These are phyloP conservation scores for Phrynocephalus guinanensis DNA, from an alignment of 2,797 vertebrate species.

Conservation along the genomic window DNA sequence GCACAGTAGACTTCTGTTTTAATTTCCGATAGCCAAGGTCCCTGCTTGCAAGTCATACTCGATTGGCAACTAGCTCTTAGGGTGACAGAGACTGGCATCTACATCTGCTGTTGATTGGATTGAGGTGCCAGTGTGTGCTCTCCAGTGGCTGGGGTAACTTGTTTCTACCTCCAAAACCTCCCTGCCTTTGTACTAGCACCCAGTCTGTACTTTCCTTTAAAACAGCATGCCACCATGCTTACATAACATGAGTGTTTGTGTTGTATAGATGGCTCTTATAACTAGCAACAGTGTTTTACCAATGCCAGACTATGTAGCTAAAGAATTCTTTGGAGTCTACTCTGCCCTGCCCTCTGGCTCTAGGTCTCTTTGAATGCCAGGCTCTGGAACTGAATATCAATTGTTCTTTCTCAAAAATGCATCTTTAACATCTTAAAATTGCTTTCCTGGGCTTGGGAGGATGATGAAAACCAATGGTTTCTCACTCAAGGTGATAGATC, in stretches of 20 bases:
- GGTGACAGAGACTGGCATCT: not conserved
- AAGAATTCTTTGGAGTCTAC: not conserved
- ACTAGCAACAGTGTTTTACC: not conserved
- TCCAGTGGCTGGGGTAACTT: too few relatives aligned
- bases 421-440: not conserved
- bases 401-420: not conserved
- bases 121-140: not conserved
- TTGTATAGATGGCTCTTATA: not conserved
- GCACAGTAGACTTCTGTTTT: not conserved
- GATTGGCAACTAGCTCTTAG: not conserved
- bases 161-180: not conserved
- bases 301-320: not conserved
- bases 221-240: not conserved
- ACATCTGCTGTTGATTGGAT: not conserved
- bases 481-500: not conserved
- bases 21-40: not conserved
- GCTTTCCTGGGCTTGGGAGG: not conserved
- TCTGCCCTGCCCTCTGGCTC: not conserved
- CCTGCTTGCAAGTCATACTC: not conserved
- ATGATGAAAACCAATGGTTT: not conserved
- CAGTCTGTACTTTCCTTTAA: not conserved
- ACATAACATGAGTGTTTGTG: too few relatives aligned
- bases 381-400: not conserved
- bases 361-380: not conserved
- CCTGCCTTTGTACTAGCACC: not conserved